Evolutionary conservation across 2,113 vertebrate genomes (phyloP), one percentile per base, ranked within the genome.

Genomic region (Pelobates fuscus): DNA sequence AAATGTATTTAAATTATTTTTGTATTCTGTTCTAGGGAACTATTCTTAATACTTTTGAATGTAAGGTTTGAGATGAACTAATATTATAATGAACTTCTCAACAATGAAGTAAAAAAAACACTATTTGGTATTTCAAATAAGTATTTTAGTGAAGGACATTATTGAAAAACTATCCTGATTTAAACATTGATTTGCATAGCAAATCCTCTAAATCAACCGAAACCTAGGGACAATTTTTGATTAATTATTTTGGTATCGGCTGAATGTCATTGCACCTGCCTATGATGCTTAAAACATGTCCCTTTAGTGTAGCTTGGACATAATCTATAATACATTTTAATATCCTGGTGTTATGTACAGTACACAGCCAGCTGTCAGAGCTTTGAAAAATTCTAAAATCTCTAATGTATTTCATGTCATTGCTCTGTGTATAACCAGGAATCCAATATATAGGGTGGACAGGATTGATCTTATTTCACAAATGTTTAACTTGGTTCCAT

Each of bases 371-470:
- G 70, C 21, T 63, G 59, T 52, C 70, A 72, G 27, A 25, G 20
- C 58, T 63, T 49, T 32, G 14, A 54, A 62, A 63, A 52, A 17
- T 62, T 63, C 49, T 72, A 63, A 62, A 72, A 60, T 25, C 30
- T 54, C 44, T 52, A 63, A 72, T 72, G 63, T 62, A 72, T 72
- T 72, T 72, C 59, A 72, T 72, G 70, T 71, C 69, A 52, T 37
- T 24, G 29, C 23, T 27, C 27, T 21, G 11, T 63, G 59, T 54
- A 54, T 52, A 54, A 63, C 43, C 43, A 63, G 49, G 59, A 72
- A 72, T 72, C 26, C 59, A 64, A 63, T 72, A 72, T 20, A 62
- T 49, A 63, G 29, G 59, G 70, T 44, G 59, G 70, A 63, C 29
- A 21, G 44, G 26, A 63, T 72, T 63, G 70, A 72, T 72, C 59